phyloP scores from a whole-genome alignment of 2,113 vertebrate species.

The Manacus vitellinus region DNA sequence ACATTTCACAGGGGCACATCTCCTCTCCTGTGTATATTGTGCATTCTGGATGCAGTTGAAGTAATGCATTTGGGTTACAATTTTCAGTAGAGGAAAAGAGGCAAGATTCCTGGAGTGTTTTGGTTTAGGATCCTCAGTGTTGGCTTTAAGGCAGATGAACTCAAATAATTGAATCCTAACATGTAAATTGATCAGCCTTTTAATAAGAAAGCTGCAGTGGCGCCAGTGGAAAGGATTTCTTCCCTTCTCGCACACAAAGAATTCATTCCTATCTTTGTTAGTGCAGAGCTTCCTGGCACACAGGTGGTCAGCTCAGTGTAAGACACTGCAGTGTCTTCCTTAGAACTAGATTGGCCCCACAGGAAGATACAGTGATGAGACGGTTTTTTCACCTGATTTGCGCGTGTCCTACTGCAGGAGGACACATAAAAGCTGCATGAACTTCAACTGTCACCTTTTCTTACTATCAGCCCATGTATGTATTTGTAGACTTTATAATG shows the following conservation, averaged over 20 bases:
- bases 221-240: background rate
- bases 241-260: background rate
- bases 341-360: background rate
- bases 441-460: background rate
- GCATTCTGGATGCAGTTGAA: background rate
- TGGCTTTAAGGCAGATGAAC: background rate
- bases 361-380: background rate
- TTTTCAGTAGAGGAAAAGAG: background rate
- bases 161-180: background rate
- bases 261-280: background rate
- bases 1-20: constrained; percentile 39
- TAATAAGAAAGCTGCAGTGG: background rate
- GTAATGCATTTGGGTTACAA: background rate
- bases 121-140: background rate
- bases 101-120: background rate
- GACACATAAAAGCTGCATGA: background rate
- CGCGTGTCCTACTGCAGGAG: background rate
- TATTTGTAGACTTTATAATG: background rate
- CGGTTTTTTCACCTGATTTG: background rate
- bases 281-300: background rate
- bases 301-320: background rate
- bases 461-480: background rate
- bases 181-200: background rate
- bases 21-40: constrained; percentile 10
- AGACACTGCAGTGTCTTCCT: background rate